Evolutionary conservation across 2,113 vertebrate species (phyloP), one percentile per base, ranked within the genome.

Genomic region (Limnothrissa miodon): DNA sequence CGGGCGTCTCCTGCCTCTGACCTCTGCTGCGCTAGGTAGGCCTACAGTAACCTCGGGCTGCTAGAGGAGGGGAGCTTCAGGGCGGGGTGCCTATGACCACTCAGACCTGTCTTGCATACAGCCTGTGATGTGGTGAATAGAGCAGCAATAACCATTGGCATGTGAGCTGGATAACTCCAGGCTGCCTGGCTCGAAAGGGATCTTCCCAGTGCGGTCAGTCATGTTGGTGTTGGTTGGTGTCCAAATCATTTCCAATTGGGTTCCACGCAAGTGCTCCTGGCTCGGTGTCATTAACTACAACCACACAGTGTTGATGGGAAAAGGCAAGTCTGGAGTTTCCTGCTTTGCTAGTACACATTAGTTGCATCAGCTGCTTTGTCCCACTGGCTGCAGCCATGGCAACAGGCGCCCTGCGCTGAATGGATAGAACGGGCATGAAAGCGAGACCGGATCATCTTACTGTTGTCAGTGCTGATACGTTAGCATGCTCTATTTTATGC

Each of bases 1-100:
- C 90, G 79, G 90, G 88, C 83, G 45, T 87, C 91, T 83, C 82
- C 91, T 89, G 90, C 90, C 81, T 87, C 90, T 92, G 90, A 86
- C 92, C 88, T 81, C 90, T 88, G 87, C 90, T 92, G 88, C 88
- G 86, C 91, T 96, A 93, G 94, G 93, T 96, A n/a, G n/a, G n/a
- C n/a, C n/a, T n/a, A 95, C 93, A 94, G 90, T 92, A 15, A 90
- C 81, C 23, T 79, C 7, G 45, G 33, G 46, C 79, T 48, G 0
- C 23, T 25, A 79, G 45, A 74, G 2, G 1, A 36, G 2, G 9
- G 59, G 66, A 11, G 11, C 19, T 1, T 56, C 15, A 11, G 66
- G 29, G 66, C 17, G 25, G 10, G 11, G 33, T 29, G 33, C 29
- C 66, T 74, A 74, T 33, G 29, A 33, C 29, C 29, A 17, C 25